phyloP scores from a whole-genome alignment of 2,797 vertebrate species.

The Smutsia temminckii region DNA sequence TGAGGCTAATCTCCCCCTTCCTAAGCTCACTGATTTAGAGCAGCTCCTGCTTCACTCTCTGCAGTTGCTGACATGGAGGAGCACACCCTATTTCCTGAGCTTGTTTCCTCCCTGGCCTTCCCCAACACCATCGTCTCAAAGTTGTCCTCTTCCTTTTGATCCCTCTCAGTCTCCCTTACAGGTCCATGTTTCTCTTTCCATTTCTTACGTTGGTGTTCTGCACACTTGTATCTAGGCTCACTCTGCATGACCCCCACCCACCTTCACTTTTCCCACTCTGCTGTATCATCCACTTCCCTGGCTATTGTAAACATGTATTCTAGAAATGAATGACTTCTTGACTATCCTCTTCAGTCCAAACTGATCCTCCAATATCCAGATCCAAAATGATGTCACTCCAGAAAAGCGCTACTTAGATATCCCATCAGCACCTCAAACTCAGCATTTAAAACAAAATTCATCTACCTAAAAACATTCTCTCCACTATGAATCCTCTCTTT shows the following conservation, averaged over 20 bases:
- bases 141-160: not conserved
- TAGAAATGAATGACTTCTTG: not conserved
- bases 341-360: not conserved
- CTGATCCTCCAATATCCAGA: not conserved
- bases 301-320: not conserved
- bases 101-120: not conserved
- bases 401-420: not conserved
- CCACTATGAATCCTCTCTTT: not conserved
- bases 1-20: not conserved
- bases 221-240: not conserved
- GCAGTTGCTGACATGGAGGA: not conserved
- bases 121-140: not conserved
- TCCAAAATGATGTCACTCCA: not conserved
- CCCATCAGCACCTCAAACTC: not conserved
- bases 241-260: not conserved
- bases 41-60: not conserved
- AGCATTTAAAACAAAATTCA: slow-evolving; percentile 27
- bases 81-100: not conserved
- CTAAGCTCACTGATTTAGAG: not conserved
- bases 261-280: not conserved
- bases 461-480: not conserved
- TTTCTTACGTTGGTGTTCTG: not conserved
- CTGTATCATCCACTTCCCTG: not conserved
- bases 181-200: not conserved
- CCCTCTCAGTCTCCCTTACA: not conserved